Evolutionary conservation across 1,140 invertebrate species (phyloP), one percentile per base, ranked within the genome.

Genomic region (Hormaphis cornu): DNA sequence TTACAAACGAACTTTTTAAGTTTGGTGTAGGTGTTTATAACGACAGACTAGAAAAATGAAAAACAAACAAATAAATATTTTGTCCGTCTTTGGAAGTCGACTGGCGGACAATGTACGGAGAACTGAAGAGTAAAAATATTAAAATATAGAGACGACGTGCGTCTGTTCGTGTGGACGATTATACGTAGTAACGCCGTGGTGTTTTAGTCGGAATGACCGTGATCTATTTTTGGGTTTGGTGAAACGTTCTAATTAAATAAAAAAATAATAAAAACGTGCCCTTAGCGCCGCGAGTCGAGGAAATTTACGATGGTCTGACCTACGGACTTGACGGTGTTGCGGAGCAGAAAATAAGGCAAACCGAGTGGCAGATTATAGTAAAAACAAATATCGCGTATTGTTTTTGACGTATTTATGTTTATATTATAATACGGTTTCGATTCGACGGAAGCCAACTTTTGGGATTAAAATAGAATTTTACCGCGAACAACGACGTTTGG

Each of bases 161-260:
- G n/a, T n/a, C n/a, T n/a, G n/a, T n/a, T 66, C 28, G 61, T 44
- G 42, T 50, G 61, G 26, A 63, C 42, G 18, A n/a, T 40, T 40
- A n/a, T 46, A 46, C 12, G 22, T 12, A 10, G 10, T n/a, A n/a
- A 12, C 5, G 22, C 16, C n/a, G 58, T 20, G 4, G 58, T 35
- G n/a, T n/a, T n/a, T n/a, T n/a, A 1, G 40, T 1, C 40, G 42
- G 18, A 46, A 12, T 50, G 61, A 22, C 61, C 61, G 18, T 66
- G 61, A 66, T 66, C 61, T 66, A 66, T 66, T 66, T 66, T 66
- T 48, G 44, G n/a, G 61, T 66, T 7, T 16, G 50, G 18, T 35
- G 40, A 42, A 58, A 44, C 28, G 44, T 22, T 18, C 61, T n/a
- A 18, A 10, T 63, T 63, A 35, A 56, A 44, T 18, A 46, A 66